Conservation (phyloP, 2,797 vertebrate species). For the Gambelia wislizenii region DNA sequence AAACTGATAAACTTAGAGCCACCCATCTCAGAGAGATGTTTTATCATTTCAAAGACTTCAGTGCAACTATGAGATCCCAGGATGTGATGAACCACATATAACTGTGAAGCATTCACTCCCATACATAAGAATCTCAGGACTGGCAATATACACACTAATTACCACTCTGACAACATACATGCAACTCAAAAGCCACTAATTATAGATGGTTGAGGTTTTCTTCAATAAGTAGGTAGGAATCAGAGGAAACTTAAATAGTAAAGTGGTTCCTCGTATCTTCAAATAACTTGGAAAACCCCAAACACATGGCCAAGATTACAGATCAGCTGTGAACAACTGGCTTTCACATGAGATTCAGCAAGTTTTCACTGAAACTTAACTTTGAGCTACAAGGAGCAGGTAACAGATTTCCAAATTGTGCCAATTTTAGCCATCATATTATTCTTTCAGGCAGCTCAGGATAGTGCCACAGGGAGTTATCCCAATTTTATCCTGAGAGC, state of each 20-base stretch:
- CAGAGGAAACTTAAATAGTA: slow-evolving; percentile 60
- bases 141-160: slow-evolving; percentile 38
- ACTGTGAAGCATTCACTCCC: slow-evolving; percentile 1
- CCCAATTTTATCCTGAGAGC: neutral
- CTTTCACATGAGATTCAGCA: slow-evolving; percentile 65
- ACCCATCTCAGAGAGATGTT: neutral
- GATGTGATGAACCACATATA: neutral
- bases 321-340: slow-evolving; percentile 64
- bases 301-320: slow-evolving; percentile 73
- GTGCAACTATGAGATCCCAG: neutral
- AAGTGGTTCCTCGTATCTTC: slow-evolving; percentile 69
- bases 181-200: slow-evolving; percentile 65
- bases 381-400: neutral
- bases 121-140: slow-evolving; percentile 16
- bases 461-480: neutral
- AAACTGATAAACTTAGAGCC: neutral
- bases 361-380: slow-evolving; percentile 49
- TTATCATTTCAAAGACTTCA: rapidly evolving
- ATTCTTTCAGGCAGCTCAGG: neutral
- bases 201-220: slow-evolving; percentile 69
- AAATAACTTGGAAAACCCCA: slow-evolving; percentile 73
- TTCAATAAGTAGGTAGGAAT: slow-evolving; percentile 64
- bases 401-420: neutral
- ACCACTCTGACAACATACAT: slow-evolving; percentile 51
- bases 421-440: neutral